A percentile compares a stretch with the other conserved stretches of the same genome.
These are phyloP conservation scores for Amiota communis DNA, from an alignment of 2,888 invertebrate genomes.

Conservation along the genomic window DNA sequence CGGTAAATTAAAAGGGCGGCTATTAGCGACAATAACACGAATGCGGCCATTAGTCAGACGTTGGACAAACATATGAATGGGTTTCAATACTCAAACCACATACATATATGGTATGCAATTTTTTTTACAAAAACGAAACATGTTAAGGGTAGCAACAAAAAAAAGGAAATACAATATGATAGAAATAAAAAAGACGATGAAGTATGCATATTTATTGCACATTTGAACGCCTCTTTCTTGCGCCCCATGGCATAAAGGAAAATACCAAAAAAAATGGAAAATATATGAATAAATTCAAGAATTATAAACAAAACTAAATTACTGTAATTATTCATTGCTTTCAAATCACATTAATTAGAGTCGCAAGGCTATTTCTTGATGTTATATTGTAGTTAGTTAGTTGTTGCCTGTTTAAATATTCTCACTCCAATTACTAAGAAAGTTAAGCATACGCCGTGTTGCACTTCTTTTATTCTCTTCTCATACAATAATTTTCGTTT, in stretches of 20 bases:
- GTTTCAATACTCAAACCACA: background rate
- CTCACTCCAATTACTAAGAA: slow-evolving; percentile 65
- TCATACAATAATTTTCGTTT: slow-evolving; percentile 32
- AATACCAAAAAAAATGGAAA: slow-evolving; percentile 28
- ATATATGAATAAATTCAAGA: slow-evolving; percentile 3
- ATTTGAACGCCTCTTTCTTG: slow-evolving; percentile 47
- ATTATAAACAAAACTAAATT: slow-evolving; percentile 23
- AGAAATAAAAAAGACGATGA: no score
- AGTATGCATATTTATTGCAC: background rate
- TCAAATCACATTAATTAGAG: slow-evolving; percentile 55
- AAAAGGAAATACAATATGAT: no score
- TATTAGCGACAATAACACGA: slow-evolving; percentile 28
- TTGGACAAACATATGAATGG: background rate
- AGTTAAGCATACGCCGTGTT: slow-evolving; percentile 65
- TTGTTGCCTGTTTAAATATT: slow-evolving; percentile 55
- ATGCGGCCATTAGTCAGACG: slow-evolving; percentile 27
- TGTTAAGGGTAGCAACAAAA: no score
- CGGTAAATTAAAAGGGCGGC: slow-evolving; percentile 26
- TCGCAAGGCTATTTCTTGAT: slow-evolving; percentile 45
- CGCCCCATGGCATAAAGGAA: slow-evolving; percentile 37
- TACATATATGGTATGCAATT: no score
- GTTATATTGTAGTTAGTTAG: slow-evolving; percentile 32
- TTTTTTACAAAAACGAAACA: no score
- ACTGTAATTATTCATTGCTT: slow-evolving; percentile 49
- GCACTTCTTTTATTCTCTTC: slow-evolving; percentile 39